A percentile compares a stretch with the other conserved stretches of the same genome.
Evolutionary conservation across 2,113 vertebrate genomes (phyloP).

Genomic region (Oriolus oriolus): DNA sequence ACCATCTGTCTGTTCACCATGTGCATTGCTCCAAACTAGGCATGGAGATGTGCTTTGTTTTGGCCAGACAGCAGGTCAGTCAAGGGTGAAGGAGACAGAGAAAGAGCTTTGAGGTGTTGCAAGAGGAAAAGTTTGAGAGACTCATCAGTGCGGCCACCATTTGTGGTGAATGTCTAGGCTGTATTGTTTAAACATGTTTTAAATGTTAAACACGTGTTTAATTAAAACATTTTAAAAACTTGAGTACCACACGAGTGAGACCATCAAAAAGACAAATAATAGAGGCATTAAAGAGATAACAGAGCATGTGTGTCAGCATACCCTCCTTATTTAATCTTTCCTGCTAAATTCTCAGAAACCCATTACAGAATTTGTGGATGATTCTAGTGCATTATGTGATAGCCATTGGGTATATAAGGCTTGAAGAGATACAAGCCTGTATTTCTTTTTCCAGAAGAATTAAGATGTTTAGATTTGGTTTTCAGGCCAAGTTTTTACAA

Average conservation of each 20-base stretch:
- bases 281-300: not conserved
- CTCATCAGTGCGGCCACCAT: not conserved
- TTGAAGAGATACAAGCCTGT: not conserved
- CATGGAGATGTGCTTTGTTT: not conserved
- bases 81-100: not conserved
- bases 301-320: not conserved
- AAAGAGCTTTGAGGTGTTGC: not conserved
- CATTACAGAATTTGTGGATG: not conserved
- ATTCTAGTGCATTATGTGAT: not conserved
- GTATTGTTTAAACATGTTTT: not conserved
- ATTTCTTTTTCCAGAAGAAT: not conserved
- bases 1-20: not conserved
- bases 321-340: not conserved
- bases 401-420: not conserved
- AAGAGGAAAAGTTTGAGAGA: not conserved
- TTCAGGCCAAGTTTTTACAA: not conserved
- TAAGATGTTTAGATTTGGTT: not conserved
- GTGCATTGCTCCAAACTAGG: not conserved
- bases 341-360: not conserved
- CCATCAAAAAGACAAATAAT: not conserved
- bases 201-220: not conserved
- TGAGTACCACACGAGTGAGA: rapidly evolving
- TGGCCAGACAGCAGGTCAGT: not conserved
- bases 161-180: not conserved
- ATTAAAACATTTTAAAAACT: not conserved